A percentile compares a stretch with the other conserved stretches of the same genome.
These are phyloP conservation scores for Pseudopodoces humilis DNA, from an alignment of 2,113 vertebrate species.

Conservation along the genomic window DNA sequence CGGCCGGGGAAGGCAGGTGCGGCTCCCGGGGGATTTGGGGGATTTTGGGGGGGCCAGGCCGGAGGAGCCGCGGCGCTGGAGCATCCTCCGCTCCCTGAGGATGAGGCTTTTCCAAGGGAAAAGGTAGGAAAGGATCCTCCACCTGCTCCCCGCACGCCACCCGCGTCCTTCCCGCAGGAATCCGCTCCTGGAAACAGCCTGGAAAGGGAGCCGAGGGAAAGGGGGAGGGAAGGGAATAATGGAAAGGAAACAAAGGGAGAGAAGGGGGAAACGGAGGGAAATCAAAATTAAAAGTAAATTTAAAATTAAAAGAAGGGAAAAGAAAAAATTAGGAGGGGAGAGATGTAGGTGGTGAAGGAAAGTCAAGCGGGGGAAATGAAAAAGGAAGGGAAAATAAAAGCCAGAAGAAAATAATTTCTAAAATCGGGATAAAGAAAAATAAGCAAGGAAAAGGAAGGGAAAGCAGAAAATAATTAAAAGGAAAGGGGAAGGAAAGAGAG, in stretches of 20 bases:
- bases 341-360: not conserved
- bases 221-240: fast-evolving
- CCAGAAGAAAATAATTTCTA: not conserved
- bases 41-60: no score
- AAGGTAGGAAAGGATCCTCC: not conserved
- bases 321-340: no score
- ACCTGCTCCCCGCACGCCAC: not conserved
- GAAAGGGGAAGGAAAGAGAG: not conserved
- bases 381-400: not conserved
- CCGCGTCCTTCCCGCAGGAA: not conserved
- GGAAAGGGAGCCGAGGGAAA: not conserved
- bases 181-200: fast-evolving
- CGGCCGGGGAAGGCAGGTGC: no score
- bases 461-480: not conserved
- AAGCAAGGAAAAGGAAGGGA: not conserved
- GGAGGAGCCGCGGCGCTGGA: not conserved
- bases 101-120: not conserved
- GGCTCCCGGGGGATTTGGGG: no score
- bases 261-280: not conserved
- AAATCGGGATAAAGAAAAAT: not conserved
- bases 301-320: fast-evolving
- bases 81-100: not conserved
- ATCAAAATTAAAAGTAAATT: not conserved
- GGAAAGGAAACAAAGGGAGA: not conserved
- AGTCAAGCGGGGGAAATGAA: not conserved